A percentile compares a stretch with the other conserved stretches of the same genome.
phyloP scores from a whole-genome alignment of 1,140 invertebrate genomes.

The Acarapis woodi region DNA sequence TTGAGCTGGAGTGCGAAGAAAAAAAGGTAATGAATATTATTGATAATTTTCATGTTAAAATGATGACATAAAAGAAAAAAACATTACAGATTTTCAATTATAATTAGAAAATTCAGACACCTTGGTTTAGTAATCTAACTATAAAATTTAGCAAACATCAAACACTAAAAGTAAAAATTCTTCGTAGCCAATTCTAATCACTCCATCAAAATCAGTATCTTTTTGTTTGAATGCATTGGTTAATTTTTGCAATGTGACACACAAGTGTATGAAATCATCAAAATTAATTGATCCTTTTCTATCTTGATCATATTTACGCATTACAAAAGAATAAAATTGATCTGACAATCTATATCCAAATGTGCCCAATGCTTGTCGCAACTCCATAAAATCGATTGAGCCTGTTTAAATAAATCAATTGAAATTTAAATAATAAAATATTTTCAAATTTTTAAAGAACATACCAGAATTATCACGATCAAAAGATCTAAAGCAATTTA shows the following conservation, averaged over 20 bases:
- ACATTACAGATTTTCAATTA: too few relatives aligned
- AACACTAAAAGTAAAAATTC: conserved; percentile 89
- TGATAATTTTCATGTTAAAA: too few relatives aligned
- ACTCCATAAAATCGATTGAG: conserved; percentile 64
- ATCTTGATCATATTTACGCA: conserved; percentile 74
- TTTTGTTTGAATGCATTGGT: conserved; percentile 58
- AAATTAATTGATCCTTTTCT: conserved; percentile 47
- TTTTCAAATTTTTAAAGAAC: too few relatives aligned
- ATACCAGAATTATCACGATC: conserved; percentile 52
- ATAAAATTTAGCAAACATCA: too few relatives aligned
- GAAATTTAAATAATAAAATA: background rate
- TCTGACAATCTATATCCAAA: conserved; percentile 71
- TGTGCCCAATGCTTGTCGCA: conserved; percentile 56
- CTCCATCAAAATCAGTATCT: conserved; percentile 76
- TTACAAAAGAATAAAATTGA: conserved; percentile 40
- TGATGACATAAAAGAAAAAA: too few relatives aligned
- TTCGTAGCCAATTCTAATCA: conserved; percentile 86
- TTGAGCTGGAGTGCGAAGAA: too few relatives aligned
- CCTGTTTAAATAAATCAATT: conserved; percentile 28
- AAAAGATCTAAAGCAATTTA: conserved; percentile 74
- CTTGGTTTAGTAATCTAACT: too few relatives aligned
- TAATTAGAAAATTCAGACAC: too few relatives aligned
- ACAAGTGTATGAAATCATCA: conserved; percentile 96
- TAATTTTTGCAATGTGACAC: conserved; percentile 62
- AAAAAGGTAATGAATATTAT: too few relatives aligned